Base-by-base conservation (phyloP, 1,140 invertebrate genomes). In the Berghia stephanieae region DNA sequence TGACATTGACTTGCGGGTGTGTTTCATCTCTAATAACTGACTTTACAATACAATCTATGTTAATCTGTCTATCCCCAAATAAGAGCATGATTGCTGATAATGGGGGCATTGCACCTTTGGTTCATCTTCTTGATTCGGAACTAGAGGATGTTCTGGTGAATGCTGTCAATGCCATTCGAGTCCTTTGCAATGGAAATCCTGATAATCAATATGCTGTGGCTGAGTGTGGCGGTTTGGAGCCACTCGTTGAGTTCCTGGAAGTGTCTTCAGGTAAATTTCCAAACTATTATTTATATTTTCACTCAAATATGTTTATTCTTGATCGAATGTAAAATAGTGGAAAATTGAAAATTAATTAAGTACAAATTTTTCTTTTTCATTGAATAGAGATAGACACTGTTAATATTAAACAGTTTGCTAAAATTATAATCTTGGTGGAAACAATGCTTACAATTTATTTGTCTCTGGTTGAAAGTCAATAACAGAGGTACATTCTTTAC, bases 91-190 rank as follows among this genome's bases (percentile, higher is more conserved):
- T 89, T 16, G 83, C 86, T 8, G 60, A 79, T 8, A 75, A 85
- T 57, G 88, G 86, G 10, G 88, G 82, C 4, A 84, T 89, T 40
- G 70, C 82, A 16, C 84, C 87, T 8, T 75, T 89, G 57, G 83
- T 89, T 3, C 81, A 83, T 71, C 69, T 90, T 16, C 69, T 90
- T 36, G 85, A 89, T 55, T 89, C 86, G 0, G 83, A 88, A 38
- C 74, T 88, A 21, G 88, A 90, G 63, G 89, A 89, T 78, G 86
- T 90, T 0, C 75, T 90, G 42, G 87, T 89, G 13, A 90, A 90
- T 80, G 83, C 87, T 0, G 86, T 89, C 4, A 90, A 90, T 72
- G 88, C 88, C 5, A 84, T 90, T 18, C 78, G 87, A 16, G 87
- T 89, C 2, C 63, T 89, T 21, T 89, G 88, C 81, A 73, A 79